phyloP scores from a whole-genome alignment of 2,888 invertebrate species.

The Leptogaster cylindrica region DNA sequence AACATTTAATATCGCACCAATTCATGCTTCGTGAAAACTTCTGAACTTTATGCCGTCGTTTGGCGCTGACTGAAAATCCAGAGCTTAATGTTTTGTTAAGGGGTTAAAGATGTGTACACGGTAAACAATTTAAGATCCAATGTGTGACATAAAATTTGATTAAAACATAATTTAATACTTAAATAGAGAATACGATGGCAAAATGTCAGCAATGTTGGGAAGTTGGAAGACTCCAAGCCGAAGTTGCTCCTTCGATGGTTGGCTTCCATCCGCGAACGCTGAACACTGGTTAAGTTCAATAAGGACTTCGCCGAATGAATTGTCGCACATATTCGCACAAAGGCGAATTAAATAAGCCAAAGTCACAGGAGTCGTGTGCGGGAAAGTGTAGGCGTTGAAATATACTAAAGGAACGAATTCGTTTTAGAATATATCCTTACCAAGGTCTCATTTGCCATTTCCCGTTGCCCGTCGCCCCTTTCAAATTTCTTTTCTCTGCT shows the following conservation, averaged over 20 bases:
- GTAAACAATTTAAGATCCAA: constrained; percentile 27
- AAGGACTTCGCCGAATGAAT: constrained; percentile 3
- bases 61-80: constrained; percentile 1
- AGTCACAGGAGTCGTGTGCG: constrained; percentile 12
- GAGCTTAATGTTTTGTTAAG: constrained; percentile 22
- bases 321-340: constrained; percentile 10
- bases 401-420: too few species aligned
- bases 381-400: constrained; percentile 1
- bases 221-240: not conserved
- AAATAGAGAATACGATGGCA: constrained; percentile 39
- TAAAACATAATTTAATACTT: constrained; percentile 47
- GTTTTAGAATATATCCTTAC: too few species aligned
- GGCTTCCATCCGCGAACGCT: too few species aligned
- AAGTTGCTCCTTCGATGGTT: too few species aligned
- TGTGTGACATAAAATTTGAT: constrained; percentile 46
- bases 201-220: constrained; percentile 6
- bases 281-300: too few species aligned
- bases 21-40: not conserved
- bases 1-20: too few species aligned
- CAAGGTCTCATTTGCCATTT: not conserved
- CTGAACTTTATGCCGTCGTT: constrained; percentile 2
- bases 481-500: not conserved
- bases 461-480: not conserved
- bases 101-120: constrained; percentile 14
- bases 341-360: constrained; percentile 33